These are phyloP conservation scores for Sander vitreus DNA, from an alignment of 2,113 vertebrate genomes.

Conservation along the genomic window DNA sequence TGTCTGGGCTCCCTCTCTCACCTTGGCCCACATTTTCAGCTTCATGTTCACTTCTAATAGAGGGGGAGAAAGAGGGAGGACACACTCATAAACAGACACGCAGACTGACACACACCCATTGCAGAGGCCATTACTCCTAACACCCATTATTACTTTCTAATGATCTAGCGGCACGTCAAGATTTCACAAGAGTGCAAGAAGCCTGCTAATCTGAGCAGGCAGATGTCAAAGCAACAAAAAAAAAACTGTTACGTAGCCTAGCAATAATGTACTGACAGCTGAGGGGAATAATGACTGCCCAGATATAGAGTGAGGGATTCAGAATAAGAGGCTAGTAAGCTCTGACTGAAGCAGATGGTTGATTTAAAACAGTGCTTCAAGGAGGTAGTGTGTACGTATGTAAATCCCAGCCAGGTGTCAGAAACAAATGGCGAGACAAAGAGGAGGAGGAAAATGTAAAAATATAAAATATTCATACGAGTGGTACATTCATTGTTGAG, in stretches of 20 bases:
- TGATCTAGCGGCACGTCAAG: constrained; percentile 48
- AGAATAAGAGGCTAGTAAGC: constrained; percentile 30
- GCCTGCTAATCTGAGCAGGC: constrained; percentile 53
- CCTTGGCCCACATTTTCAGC: constrained; percentile 71
- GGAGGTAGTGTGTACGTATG: constrained; percentile 17
- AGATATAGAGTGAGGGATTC: constrained; percentile 20
- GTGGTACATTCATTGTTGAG: background rate
- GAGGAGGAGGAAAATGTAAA: background rate
- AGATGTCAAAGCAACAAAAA: constrained; percentile 49
- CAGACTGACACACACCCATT: constrained; percentile 16
- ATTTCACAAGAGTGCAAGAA: constrained; percentile 36
- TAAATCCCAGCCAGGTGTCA: constrained; percentile 48
- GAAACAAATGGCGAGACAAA: constrained; percentile 21
- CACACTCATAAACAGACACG: constrained; percentile 41
- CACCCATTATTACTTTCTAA: constrained; percentile 67
- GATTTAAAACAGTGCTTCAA: constrained; percentile 30
- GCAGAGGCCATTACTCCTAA: constrained; percentile 52
- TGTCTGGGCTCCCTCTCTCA: constrained; percentile 57
- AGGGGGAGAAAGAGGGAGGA: constrained; percentile 9
- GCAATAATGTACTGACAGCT: constrained; percentile 33
- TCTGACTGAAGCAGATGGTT: constrained; percentile 42
- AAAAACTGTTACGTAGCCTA: constrained; percentile 6
- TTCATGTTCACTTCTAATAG: constrained; percentile 43
- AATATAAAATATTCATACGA: background rate
- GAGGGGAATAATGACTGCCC: constrained; percentile 46